phyloP scores from a whole-genome alignment of 1,140 invertebrate genomes.

The Thalassaphorura encarpata region DNA sequence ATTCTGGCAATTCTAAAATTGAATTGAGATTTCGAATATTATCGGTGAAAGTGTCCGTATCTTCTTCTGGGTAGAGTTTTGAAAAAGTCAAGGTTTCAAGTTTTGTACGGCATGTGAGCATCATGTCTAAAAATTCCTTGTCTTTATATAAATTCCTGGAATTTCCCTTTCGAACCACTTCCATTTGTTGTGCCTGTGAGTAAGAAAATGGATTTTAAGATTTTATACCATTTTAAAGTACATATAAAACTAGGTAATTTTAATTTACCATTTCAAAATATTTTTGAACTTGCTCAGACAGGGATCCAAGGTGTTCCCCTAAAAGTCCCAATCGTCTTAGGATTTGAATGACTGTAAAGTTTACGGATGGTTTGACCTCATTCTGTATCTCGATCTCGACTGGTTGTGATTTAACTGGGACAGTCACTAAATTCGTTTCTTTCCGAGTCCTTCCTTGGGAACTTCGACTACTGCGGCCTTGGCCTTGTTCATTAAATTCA shows the following conservation, averaged over 20 bases:
- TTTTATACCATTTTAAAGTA: neutral
- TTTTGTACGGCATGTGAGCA: too few species aligned
- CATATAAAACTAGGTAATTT: neutral
- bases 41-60: too few species aligned
- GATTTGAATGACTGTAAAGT: conserved; percentile 5
- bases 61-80: too few species aligned
- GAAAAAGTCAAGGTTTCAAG: too few species aligned
- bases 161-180: neutral
- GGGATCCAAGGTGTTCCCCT: conserved; percentile 17
- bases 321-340: neutral
- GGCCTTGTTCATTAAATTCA: neutral
- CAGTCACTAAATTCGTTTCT: neutral
- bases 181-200: conserved; percentile 12
- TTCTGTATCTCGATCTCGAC: neutral
- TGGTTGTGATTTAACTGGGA: neutral
- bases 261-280: conserved; percentile 11
- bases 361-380: neutral
- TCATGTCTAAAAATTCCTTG: conserved; percentile 14
- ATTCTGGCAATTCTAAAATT: too few species aligned
- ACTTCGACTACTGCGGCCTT: neutral
- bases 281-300: conserved; percentile 8
- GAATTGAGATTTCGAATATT: too few species aligned
- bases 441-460: neutral
- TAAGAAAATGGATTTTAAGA: neutral
- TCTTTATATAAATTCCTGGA: conserved; percentile 6